Base-by-base conservation (phyloP, 1,140 invertebrate species). In the Papilio helenus region DNA sequence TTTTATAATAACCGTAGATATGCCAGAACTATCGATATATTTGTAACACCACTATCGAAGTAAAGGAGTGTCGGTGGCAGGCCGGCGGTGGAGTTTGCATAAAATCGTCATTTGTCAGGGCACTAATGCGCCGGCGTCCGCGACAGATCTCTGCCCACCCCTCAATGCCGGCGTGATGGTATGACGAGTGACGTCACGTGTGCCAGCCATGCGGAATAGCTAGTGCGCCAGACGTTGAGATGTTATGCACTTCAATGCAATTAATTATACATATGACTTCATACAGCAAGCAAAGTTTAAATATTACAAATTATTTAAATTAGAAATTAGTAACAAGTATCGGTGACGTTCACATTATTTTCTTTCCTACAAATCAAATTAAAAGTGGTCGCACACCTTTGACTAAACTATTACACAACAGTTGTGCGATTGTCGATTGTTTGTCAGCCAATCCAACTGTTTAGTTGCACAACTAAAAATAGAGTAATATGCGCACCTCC, bases 41-140 rank as follows among this genome's bases (percentile, higher is more conserved):
- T 14, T 74, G 12, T 42, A 61, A 68, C 80, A 80, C 80, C 85
- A 82, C 81, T 86, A 82, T 34, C 42, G 39, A 58, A 44, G 82
- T 80, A 82, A 86, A 87, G 86, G 86, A 85, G 88, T 88, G 87
- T 87, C 84, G 79, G 80, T 77, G 83, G 84, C 89, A 89, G 86
- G 68, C 18, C 74, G 79, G 73, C 82, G 74, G 80, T 68, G 79
- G 84, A 79, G 86, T 92, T 92, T 88, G 90, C 90, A 92, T 92
- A 92, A 90, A 92, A 90, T 87, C 84, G 81, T 89, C 90, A 85
- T 92, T 92, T 92, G 89, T 92, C 90, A 90, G 77, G 79, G 80
- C 86, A 86, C 86, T 92, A 90, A 90, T 90, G 90, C 83, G 79
- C 49, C 55, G 74, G 84, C 86, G 88, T 87, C 86, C 81, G 82